Base-by-base conservation (phyloP, 1,140 invertebrate genomes). In the Megathymus violae region DNA sequence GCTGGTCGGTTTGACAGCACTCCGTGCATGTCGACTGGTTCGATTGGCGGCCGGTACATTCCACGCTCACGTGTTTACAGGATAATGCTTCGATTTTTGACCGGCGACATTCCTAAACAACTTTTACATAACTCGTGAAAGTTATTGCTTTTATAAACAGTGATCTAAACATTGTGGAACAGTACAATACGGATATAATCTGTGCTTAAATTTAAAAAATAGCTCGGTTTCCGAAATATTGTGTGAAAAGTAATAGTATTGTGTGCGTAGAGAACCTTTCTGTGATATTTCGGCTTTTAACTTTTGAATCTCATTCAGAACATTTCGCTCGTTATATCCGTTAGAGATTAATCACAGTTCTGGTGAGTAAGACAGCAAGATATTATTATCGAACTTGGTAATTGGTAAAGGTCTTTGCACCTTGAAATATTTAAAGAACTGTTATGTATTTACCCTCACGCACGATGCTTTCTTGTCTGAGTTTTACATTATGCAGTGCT, bases 1-100 rank as follows among this genome's bases (percentile, higher is more conserved):
- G 85, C 87, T 88, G 87, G 84, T 81, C 66, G 76, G 75, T 88
- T 88, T 88, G 85, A 88, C 88, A 88, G 82, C 80, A 81, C 78
- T 77, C 76, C 61, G 74, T 67, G 76, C 76, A 73, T 77, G 85
- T 77, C 82, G 74, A 78, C 79, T 71, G 85, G 74, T 62, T n/a
- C n/a, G n/a, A 63, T 69, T 64, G 68, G 67, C 67, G 68, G 63
- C 70, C 78, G 79, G 73, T 72, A 66, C 72, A 74, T 76, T 77
- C 71, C 71, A 65, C 34, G 47, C 75, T 82, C 84, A 87, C 81
- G 84, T 88, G 85, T 74, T 47, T 43, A 78, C 62, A 67, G n/a
- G n/a, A 75, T 67, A 75, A 79, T 79, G 71, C 68, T 72, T 69
- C 71, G 78, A 78, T 76, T 78, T 80, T 83, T 82, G 82, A 88